A percentile compares a stretch with the other conserved stretches of the same genome.
phyloP scores from a whole-genome alignment of 2,797 vertebrate species.

The Caiman crocodilus region DNA sequence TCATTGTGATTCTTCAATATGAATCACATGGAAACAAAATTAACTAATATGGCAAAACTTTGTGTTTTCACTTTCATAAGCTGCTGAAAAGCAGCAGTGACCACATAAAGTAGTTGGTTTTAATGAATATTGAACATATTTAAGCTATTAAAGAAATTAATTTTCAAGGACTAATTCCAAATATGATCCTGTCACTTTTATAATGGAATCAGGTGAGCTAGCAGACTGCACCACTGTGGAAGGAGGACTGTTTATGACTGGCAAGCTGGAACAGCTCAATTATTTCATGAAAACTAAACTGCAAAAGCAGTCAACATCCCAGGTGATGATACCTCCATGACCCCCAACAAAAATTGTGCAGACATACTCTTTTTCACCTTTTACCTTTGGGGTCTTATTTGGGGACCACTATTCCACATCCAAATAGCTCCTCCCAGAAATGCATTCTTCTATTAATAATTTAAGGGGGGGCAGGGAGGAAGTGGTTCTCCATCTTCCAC shows the following conservation, averaged over 20 bases:
- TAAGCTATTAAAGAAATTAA: not conserved
- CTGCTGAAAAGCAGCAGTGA: not conserved
- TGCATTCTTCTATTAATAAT: no score
- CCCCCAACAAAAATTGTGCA: no score
- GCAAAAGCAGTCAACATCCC: not conserved
- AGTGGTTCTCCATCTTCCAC: no score
- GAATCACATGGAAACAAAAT: no score
- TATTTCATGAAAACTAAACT: not conserved
- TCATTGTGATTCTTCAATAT: not conserved
- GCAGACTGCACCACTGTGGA: not conserved
- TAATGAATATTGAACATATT: not conserved
- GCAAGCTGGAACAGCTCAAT: not conserved
- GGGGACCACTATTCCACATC: no score
- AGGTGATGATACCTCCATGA: no score
- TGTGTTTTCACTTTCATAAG: not conserved
- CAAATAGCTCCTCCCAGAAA: no score
- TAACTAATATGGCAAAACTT: no score
- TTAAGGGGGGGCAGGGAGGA: no score
- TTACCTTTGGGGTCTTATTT: no score
- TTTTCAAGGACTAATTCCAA: not conserved
- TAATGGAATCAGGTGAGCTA: not conserved
- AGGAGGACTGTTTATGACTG: not conserved
- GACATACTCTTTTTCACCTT: no score
- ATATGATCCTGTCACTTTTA: not conserved
- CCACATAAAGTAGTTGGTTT: not conserved